Evolutionary conservation across 2,888 invertebrate genomes (phyloP).

Genomic region (Eupithecia exiguata): DNA sequence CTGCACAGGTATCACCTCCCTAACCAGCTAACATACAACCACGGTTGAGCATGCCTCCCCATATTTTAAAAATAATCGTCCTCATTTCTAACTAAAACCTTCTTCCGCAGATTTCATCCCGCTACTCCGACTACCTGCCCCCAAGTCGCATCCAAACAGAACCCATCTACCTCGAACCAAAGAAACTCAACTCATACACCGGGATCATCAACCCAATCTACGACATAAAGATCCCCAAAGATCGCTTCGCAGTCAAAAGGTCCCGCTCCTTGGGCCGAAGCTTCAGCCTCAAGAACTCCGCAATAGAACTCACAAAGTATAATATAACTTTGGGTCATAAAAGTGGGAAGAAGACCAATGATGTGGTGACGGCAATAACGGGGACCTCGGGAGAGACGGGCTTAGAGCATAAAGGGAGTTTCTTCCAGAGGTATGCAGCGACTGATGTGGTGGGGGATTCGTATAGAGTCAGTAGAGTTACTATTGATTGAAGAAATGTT

Average conservation of each 20-base stretch:
- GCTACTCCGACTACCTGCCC: slow-evolving; percentile 64
- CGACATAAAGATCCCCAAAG: slow-evolving; percentile 71
- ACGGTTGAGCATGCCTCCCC: not conserved
- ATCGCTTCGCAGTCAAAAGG: slow-evolving; percentile 72
- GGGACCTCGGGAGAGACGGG: slow-evolving; percentile 70
- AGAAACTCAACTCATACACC: slow-evolving; percentile 54
- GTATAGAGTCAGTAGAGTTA: slow-evolving; percentile 68
- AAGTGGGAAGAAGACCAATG: slow-evolving; percentile 68
- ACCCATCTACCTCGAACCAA: slow-evolving; percentile 34
- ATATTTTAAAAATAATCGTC: too few species aligned
- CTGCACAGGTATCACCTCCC: slow-evolving; percentile 49
- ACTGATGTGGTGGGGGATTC: slow-evolving; percentile 73
- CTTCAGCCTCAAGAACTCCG: slow-evolving; percentile 61
- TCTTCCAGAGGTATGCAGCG: slow-evolving; percentile 65
- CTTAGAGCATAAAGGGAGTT: slow-evolving; percentile 65
- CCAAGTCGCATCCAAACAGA: slow-evolving; percentile 49
- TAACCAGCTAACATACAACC: too few species aligned
- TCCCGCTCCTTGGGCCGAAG: slow-evolving; percentile 73
- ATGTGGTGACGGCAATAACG: slow-evolving; percentile 72
- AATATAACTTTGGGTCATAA: slow-evolving; percentile 70
- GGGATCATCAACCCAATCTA: slow-evolving; percentile 77
- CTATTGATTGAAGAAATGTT: slow-evolving; percentile 61
- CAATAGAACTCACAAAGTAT: slow-evolving; percentile 64
- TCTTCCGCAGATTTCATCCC: slow-evolving; percentile 53
- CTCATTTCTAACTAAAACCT: not conserved